A percentile compares a stretch with the other conserved stretches of the same genome.
phyloP scores from a whole-genome alignment of 2,797 vertebrate species.

The Cetoscarus ocellatus region DNA sequence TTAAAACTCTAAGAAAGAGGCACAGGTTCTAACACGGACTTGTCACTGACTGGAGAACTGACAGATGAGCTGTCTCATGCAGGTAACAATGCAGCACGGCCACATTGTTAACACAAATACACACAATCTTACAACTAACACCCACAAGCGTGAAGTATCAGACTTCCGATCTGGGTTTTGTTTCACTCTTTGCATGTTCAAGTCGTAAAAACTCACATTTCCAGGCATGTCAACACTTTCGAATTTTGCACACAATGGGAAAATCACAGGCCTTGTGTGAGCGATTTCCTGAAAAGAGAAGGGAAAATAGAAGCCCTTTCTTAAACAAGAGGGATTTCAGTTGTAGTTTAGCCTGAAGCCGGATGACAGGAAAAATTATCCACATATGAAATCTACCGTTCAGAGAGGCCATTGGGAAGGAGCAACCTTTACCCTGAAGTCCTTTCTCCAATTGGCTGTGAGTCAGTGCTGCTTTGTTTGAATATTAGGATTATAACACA shows the following conservation, averaged over 20 bases:
- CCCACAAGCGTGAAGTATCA: constrained; percentile 28
- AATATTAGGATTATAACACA: constrained; percentile 16
- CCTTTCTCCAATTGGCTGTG: constrained; percentile 11
- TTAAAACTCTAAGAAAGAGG: constrained; percentile 27
- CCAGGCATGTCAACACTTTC: constrained; percentile 27
- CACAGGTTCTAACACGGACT: constrained; percentile 29
- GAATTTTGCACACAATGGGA: constrained; percentile 23
- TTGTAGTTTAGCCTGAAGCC: constrained; percentile 18
- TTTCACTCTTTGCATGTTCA: constrained; percentile 33
- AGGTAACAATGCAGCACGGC: constrained; percentile 60
- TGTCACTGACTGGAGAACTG: constrained; percentile 50
- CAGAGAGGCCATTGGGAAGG: constrained; percentile 28
- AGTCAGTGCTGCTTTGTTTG: constrained; percentile 44
- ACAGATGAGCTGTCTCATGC: constrained; percentile 43
- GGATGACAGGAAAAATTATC: constrained; percentile 34
- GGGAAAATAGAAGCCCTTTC: constrained; percentile 5
- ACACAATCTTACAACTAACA: neutral
- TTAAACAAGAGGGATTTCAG: constrained; percentile 27
- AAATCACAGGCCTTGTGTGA: constrained; percentile 12
- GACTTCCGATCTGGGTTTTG: constrained; percentile 38
- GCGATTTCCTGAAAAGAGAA: constrained; percentile 1
- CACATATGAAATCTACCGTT: constrained; percentile 36
- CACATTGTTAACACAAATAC: constrained; percentile 58
- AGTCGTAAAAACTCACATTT: constrained; percentile 25
- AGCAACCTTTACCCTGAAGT: constrained; percentile 26